These are phyloP conservation scores for Etheostoma cragini DNA, from an alignment of 2,113 vertebrate species.

Conservation along the genomic window DNA sequence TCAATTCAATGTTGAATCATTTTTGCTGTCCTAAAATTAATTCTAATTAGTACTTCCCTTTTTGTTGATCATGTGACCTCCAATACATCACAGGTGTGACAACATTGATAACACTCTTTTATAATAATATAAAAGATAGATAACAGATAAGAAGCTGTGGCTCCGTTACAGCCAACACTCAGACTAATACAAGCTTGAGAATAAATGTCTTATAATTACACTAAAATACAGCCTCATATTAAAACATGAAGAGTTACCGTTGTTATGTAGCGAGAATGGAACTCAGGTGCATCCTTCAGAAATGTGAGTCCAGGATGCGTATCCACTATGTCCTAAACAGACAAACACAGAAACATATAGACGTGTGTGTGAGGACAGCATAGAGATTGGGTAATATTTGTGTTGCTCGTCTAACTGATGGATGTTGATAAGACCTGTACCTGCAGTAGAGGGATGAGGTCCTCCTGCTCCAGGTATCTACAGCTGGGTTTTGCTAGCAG, in stretches of 20 bases:
- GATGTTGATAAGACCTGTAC: slow-evolving; percentile 71
- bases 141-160: background rate
- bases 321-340: slow-evolving; percentile 94
- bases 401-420: background rate
- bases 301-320: slow-evolving; percentile 97
- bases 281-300: slow-evolving; percentile 98
- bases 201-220: background rate
- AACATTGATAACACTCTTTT: background rate
- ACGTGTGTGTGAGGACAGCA: background rate
- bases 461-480: slow-evolving; percentile 93
- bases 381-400: background rate
- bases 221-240: background rate
- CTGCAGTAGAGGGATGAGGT: slow-evolving; percentile 97
- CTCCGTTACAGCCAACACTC: background rate
- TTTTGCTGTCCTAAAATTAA: background rate
- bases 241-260: slow-evolving; percentile 85
- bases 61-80: background rate
- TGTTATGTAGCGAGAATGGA: slow-evolving; percentile 98
- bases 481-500: slow-evolving; percentile 92
- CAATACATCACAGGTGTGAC: background rate
- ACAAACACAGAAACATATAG: background rate
- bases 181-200: background rate
- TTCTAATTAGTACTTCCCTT: background rate
- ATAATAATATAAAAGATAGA: background rate
- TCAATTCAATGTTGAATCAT: background rate